Evolutionary conservation across 1,140 invertebrate genomes (phyloP).

Genomic region (Mylabris phalerata): DNA sequence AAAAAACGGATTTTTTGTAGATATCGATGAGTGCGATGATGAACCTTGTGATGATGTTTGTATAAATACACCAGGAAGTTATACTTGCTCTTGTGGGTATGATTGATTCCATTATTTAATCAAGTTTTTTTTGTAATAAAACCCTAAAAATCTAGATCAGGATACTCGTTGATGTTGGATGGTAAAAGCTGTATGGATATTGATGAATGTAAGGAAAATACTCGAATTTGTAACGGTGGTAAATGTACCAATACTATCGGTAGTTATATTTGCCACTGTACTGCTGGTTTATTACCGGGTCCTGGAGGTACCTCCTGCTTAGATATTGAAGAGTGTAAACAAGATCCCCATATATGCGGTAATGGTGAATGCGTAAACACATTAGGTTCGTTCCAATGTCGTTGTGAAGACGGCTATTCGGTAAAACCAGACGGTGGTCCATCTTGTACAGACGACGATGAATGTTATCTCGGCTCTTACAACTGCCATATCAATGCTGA

Average conservation of each 20-base stretch:
- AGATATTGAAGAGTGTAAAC: constrained; percentile 67
- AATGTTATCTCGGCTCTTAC: constrained; percentile 71
- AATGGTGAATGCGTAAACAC: constrained; percentile 70
- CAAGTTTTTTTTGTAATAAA: background rate
- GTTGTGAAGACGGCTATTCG: constrained; percentile 77
- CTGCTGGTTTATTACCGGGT: constrained; percentile 62
- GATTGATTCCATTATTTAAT: constrained; percentile 1
- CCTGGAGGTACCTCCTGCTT: constrained; percentile 59
- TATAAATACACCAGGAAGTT: constrained; percentile 64
- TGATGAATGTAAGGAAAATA: constrained; percentile 73
- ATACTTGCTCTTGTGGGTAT: constrained; percentile 48
- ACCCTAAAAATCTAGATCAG: constrained; percentile 32
- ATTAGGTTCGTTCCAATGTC: constrained; percentile 69
- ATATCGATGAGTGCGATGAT: constrained; percentile 72
- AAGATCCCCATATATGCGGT: constrained; percentile 62
- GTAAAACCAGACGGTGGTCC: constrained; percentile 65
- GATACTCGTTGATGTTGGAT: constrained; percentile 54
- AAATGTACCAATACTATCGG: constrained; percentile 73
- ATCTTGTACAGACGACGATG: constrained; percentile 76
- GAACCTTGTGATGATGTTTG: constrained; percentile 57
- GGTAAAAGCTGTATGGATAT: constrained; percentile 55
- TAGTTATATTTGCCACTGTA: constrained; percentile 70
- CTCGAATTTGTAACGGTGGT: constrained; percentile 76
- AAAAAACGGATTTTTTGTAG: constrained; percentile 39
- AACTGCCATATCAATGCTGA: constrained; percentile 74